Evolutionary conservation across 2,888 invertebrate species (phyloP).

Genomic region (Pseudococcus viburni): DNA sequence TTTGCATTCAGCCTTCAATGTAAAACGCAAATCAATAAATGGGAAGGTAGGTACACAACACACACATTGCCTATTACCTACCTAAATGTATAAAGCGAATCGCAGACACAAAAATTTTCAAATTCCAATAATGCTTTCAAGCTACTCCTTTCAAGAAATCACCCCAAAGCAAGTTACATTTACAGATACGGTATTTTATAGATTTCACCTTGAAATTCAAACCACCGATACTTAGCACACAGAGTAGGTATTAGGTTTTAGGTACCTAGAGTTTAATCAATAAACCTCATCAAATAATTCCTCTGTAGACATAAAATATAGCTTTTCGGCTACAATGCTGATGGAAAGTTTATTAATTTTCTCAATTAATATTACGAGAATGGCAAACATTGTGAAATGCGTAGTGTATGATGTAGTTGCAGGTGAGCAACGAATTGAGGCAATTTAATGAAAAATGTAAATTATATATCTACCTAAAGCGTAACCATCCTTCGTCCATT

Average conservation of each 20-base stretch:
- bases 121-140: not conserved
- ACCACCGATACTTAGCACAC: not conserved
- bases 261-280: not conserved
- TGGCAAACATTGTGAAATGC: not conserved
- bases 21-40: not conserved
- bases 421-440: not conserved
- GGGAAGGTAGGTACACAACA: not conserved
- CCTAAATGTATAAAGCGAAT: not conserved
- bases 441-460: conserved; percentile 47
- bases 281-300: conserved; percentile 9
- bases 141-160: not conserved
- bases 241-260: not conserved
- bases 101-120: not conserved
- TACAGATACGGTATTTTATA: not conserved
- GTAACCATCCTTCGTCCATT: conserved; percentile 98
- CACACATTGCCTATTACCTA: not conserved
- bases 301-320: not conserved
- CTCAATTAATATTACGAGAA: conserved; percentile 39
- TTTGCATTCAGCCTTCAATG: not conserved
- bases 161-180: not conserved
- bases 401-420: not conserved
- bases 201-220: conserved; percentile 30
- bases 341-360: conserved; percentile 47
- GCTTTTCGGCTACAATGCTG: not conserved
- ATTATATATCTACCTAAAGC: conserved; percentile 87